Evolutionary conservation across 2,113 vertebrate genomes (phyloP), one percentile per base, ranked within the genome.

Genomic region (Epinephelus fuscoguttatus): DNA sequence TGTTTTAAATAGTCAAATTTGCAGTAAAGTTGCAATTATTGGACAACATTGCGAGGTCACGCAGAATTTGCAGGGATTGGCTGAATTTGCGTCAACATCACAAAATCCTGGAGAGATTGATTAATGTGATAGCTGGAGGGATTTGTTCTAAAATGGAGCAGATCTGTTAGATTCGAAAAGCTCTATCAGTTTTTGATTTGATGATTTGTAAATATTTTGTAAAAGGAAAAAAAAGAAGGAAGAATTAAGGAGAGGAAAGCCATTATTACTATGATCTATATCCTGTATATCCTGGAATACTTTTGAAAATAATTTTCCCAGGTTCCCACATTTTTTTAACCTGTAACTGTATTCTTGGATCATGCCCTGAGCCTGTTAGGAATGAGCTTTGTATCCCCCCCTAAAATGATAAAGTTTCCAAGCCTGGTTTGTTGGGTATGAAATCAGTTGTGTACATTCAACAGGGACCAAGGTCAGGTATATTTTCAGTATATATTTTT

Each of bases 401-500:
- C 33, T 5, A 45, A 3, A 52, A 56, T 61, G 25, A 87, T 55
- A 70, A 45, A 50, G 21, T 84, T 72, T 74, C 78, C n/a, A n/a
- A 45, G 4, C 67, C 42, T 83, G 77, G 12, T 77, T 88, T 78
- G 52, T 81, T 83, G 9, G 77, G 70, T 77, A n/a, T 84, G 63
- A 62, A 88, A 78, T 87, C 52, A 85, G 47, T 88, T 85, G 50
- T 86, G 74, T 88, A 87, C 83, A 84, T 89, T 82, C 60, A 94
- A 91, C 86, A 80, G 90, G 94, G 95, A 94, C 94, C 94, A 95
- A 93, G 86, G 92, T 94, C 92, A 93, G 91, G 92, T 94, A 91
- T 94, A 89, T 94, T 94, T 87, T 90, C 86, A 40, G 66, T 84
- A 91, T 93, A 92, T 94, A 93, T 93, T 88, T 91, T 93, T 84